Percentiles rank a stretch among this genome's conserved stretches.
Conservation (phyloP, 2,113 vertebrate genomes). For the Aphyosemion australe region DNA sequence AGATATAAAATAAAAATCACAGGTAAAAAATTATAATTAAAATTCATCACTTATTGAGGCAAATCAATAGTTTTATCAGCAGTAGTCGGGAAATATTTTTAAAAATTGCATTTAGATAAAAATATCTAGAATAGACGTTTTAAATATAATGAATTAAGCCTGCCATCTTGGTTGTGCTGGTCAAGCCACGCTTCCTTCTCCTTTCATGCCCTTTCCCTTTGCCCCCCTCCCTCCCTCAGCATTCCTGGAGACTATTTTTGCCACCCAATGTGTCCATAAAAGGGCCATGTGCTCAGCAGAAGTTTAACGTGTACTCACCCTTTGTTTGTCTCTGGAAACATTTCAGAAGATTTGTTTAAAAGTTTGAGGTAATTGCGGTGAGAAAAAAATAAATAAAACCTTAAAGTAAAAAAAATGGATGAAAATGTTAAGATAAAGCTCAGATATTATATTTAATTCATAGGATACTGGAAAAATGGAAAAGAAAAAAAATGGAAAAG, state of each 20-base stretch:
- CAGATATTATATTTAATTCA: not conserved
- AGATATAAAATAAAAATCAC: no score
- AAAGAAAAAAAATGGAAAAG: not conserved
- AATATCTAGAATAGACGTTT: no score
- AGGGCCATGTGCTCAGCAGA: constrained; percentile 16
- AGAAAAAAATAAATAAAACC: not conserved
- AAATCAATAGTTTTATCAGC: no score
- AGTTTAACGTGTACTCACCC: constrained; percentile 58
- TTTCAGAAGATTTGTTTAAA: constrained; percentile 11
- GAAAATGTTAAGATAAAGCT: not conserved
- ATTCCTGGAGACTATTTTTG: not conserved
- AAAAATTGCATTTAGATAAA: no score
- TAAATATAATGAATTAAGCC: no score
- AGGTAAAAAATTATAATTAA: no score
- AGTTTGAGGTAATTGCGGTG: not conserved
- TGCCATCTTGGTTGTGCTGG: no score
- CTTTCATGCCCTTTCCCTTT: not conserved
- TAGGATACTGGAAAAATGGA: not conserved
- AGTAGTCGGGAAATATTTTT: no score
- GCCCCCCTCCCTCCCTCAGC: not conserved
- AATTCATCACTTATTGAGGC: no score
- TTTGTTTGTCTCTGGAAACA: constrained; percentile 72
- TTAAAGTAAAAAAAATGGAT: constrained; percentile 13
- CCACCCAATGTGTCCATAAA: not conserved
- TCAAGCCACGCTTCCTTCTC: constrained; percentile 1